Evolutionary conservation across 2,113 vertebrate species (phyloP), one percentile per base, ranked within the genome.

Genomic region (Trachemys scripta): DNA sequence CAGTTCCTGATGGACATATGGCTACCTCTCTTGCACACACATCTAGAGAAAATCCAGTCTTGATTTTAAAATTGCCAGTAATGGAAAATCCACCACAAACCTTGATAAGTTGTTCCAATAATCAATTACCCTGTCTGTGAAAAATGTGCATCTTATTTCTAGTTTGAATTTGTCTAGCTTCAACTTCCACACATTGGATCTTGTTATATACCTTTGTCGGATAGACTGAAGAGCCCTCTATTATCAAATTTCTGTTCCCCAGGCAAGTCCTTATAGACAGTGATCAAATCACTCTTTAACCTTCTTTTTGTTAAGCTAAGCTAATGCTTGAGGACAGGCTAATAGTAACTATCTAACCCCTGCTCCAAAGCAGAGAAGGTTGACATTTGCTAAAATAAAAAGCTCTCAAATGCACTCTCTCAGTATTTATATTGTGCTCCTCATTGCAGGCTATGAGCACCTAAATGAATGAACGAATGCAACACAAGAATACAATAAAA

Each of bases 1-100:
- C 11, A 13, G 69, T 86, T 96, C 29, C 49, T 72, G 78, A 90
- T 35, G 90, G 96, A 91, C 95, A 94, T 53, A 53, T 90, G 82
- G 79, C 80, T 86, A 75, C 42, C 80, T 10, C 27, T 72, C 59
- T 89, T 27, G 51, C 47, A 72, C 31, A 22, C 35, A 45, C 0
- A 75, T 75, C 19, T 75, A 42, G 10, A 20, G 11, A 72, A 65
- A 31, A 35, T 65, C 29, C 31, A 35, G 31, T 7, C 38, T 19
- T 75, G 38, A 42, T n/a, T 42, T 75, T 42, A 75, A 42, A 38
- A 42, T 42, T 22, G 16, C 19, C n/a, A 75, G 1, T 0, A 0
- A 89, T 24, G 5, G 50, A 79, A 90, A 97, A 93, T 10, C 5
- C 45, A 87, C 17, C 12, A 2, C 6, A 80, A 56, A n/a, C 50